A percentile compares a stretch with the other conserved stretches of the same genome.
Evolutionary conservation across 2,888 invertebrate species (phyloP).

Genomic region (Polyploca ridens): DNA sequence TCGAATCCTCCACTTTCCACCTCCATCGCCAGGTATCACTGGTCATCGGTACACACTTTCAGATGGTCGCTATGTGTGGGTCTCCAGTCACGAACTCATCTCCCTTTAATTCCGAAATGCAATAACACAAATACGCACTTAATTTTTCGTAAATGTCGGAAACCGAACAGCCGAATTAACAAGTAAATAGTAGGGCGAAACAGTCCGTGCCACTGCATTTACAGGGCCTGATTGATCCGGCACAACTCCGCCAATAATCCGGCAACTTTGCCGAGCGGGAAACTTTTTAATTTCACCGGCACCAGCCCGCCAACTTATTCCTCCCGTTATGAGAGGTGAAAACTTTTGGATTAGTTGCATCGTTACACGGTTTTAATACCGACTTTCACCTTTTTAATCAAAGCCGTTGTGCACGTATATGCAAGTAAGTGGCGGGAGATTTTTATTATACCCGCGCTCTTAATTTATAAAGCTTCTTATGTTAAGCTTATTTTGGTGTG

Average conservation of each 20-base stretch:
- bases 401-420: constrained; percentile 15
- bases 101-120: no score
- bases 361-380: constrained; percentile 21
- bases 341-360: constrained; percentile 45
- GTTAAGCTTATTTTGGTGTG: no score
- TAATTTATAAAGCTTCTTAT: not conserved
- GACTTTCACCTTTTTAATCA: constrained; percentile 23
- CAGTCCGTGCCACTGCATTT: constrained; percentile 24
- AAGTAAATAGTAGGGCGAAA: constrained; percentile 26
- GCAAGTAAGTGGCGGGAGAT: constrained; percentile 6
- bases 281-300: constrained; percentile 34
- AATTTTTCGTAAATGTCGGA: not conserved
- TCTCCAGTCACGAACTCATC: no score
- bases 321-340: constrained; percentile 34
- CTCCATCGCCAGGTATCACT: no score
- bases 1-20: no score
- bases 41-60: no score
- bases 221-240: constrained; percentile 25
- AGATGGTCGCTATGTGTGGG: no score
- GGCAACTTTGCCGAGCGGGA: constrained; percentile 9
- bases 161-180: constrained; percentile 13
- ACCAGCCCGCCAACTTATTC: constrained; percentile 12
- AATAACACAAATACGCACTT: not conserved
- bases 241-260: constrained; percentile 25
- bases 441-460: not conserved